These are phyloP conservation scores for Andrena bicolor DNA, from an alignment of 2,888 invertebrate species.

Conservation along the genomic window DNA sequence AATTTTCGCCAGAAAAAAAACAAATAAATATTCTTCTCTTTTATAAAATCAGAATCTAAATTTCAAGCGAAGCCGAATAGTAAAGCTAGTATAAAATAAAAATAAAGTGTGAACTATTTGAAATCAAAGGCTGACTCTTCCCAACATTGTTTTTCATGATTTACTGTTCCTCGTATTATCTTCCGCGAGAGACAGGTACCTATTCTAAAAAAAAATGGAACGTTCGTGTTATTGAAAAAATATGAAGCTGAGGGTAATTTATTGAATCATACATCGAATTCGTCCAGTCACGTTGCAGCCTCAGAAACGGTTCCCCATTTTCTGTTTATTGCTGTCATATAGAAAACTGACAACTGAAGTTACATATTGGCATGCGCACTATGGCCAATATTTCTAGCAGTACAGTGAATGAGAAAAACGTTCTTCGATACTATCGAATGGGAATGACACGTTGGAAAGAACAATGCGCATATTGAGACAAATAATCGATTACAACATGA, in stretches of 20 bases:
- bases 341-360: background rate
- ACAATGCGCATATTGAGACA: background rate
- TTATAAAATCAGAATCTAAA: too few species aligned
- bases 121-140: too few species aligned
- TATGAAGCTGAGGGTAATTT: constrained; percentile 2
- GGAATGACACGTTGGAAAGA: background rate
- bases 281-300: background rate
- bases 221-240: background rate
- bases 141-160: background rate
- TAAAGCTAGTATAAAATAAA: too few species aligned
- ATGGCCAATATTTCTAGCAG: background rate
- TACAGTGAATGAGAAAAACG: background rate
- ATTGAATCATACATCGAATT: constrained; percentile 1
- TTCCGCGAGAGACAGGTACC: background rate
- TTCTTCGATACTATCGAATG: background rate
- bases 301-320: background rate
- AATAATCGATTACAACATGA: too few species aligned
- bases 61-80: too few species aligned
- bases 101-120: too few species aligned
- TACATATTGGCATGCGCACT: background rate
- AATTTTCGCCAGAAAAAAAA: too few species aligned
- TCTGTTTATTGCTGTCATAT: constrained; percentile 1
- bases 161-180: background rate
- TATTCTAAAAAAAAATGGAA: background rate
- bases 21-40: too few species aligned